A percentile compares a stretch with the other conserved stretches of the same genome.
Evolutionary conservation across 2,888 invertebrate genomes (phyloP).

Genomic region (Netelia fuscicornis): DNA sequence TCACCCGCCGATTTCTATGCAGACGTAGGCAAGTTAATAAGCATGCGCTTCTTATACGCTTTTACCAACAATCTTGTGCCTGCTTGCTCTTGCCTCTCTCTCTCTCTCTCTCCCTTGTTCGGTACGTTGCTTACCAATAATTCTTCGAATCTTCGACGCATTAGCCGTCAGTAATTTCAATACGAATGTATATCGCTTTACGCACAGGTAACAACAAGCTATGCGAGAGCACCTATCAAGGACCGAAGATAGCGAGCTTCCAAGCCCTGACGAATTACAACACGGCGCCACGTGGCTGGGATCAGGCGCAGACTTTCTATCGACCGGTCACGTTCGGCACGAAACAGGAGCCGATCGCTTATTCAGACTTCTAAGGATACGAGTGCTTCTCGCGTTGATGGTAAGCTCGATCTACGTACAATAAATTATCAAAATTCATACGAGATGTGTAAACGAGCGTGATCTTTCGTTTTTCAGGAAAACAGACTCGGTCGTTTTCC

Average conservation of each 20-base stretch:
- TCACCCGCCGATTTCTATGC: constrained; percentile 78
- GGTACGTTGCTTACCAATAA: background rate
- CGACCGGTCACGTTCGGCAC: constrained; percentile 90
- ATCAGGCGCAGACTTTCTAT: constrained; percentile 89
- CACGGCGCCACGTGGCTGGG: constrained; percentile 94
- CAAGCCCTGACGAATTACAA: constrained; percentile 90
- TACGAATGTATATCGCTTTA: background rate
- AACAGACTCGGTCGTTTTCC: constrained; percentile 7
- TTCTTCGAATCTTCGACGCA: constrained; percentile 1
- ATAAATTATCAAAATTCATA: constrained; percentile 2
- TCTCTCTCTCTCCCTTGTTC: background rate
- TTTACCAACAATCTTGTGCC: background rate
- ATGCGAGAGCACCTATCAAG: constrained; percentile 78
- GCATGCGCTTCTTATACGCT: constrained; percentile 73
- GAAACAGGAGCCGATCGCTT: constrained; percentile 82
- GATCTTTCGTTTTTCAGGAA: constrained; percentile 35
- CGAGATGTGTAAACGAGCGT: constrained; percentile 14
- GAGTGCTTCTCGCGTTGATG: constrained; percentile 28
- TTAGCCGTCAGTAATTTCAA: constrained; percentile 37
- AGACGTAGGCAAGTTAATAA: constrained; percentile 81
- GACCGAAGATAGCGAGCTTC: constrained; percentile 82
- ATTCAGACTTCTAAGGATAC: constrained; percentile 81
- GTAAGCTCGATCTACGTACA: constrained; percentile 17
- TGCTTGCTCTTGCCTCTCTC: constrained; percentile 1
- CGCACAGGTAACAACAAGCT: constrained; percentile 76